Evolutionary conservation across 2,797 vertebrate genomes (phyloP).

Genomic region (Malacoraja senta): DNA sequence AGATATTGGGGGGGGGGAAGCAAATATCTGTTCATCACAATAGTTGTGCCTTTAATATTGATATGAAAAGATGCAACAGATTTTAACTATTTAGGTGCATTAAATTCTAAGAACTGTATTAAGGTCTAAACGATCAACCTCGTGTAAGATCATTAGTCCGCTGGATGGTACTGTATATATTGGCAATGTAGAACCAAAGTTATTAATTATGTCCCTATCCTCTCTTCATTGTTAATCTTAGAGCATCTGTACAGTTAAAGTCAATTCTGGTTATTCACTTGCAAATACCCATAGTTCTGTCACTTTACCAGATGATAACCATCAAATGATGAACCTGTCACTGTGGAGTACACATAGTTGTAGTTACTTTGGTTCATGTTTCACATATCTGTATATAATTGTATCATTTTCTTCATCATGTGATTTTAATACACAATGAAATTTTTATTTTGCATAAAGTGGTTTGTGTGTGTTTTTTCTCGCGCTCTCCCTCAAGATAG

Average conservation of each 20-base stretch:
- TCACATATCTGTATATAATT: conserved; percentile 33
- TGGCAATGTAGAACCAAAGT: conserved; percentile 28
- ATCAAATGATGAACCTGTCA: conserved; percentile 8
- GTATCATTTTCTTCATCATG: conserved; percentile 26
- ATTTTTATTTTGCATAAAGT: conserved; percentile 33
- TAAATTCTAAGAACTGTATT: conserved; percentile 27
- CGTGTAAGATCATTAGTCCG: conserved; percentile 21
- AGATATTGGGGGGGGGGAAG: neutral
- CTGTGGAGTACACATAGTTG: conserved; percentile 25
- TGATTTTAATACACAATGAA: conserved; percentile 34
- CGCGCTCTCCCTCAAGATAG: neutral
- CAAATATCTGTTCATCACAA: conserved; percentile 20
- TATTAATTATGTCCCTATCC: neutral
- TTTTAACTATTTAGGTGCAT: neutral
- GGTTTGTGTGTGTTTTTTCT: conserved; percentile 16
- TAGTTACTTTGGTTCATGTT: conserved; percentile 13
- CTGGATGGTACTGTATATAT: conserved; percentile 33
- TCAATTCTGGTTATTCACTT: neutral
- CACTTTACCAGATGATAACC: neutral
- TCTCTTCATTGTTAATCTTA: neutral
- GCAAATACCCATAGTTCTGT: neutral
- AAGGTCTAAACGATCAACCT: conserved; percentile 17
- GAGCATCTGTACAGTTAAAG: neutral
- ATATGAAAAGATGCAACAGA: conserved; percentile 18
- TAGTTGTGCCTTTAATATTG: conserved; percentile 31